Evolutionary conservation across 1,140 invertebrate species (phyloP).

Genomic region (Drosophila repleta): DNA sequence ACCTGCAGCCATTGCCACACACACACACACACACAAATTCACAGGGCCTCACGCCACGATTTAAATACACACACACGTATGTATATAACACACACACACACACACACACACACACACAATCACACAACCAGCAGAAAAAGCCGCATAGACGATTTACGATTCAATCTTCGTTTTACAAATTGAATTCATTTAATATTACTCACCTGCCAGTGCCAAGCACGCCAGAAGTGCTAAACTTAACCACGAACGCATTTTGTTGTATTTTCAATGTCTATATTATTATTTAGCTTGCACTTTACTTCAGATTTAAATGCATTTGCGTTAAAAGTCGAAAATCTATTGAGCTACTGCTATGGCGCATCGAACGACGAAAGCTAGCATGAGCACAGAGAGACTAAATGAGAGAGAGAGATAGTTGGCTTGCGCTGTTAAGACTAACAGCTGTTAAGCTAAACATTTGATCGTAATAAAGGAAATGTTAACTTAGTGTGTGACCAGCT

Average conservation of each 20-base stretch:
- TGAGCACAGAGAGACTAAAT: conserved; percentile 1
- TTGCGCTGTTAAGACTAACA: conserved; percentile 16
- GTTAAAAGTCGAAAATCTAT: conserved; percentile 17
- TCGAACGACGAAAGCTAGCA: conserved; percentile 33
- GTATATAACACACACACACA: conserved; percentile 15
- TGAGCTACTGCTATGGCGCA: conserved; percentile 17
- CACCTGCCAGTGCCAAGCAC: conserved; percentile 56
- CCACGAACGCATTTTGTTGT: conserved; percentile 51
- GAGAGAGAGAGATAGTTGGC: neutral
- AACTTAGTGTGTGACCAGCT: neutral
- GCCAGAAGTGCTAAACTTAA: conserved; percentile 49
- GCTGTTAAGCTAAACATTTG: conserved; percentile 1
- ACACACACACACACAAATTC: conserved; percentile 30
- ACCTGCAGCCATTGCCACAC: conserved; percentile 57
- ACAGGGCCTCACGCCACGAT: conserved; percentile 6
- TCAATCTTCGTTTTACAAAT: conserved; percentile 29
- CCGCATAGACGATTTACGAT: conserved; percentile 16
- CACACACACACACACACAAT: conserved; percentile 1
- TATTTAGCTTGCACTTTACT: conserved; percentile 7
- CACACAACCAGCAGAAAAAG: conserved; percentile 19
- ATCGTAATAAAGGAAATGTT: conserved; percentile 14
- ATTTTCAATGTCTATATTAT: too few species aligned
- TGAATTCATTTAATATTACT: conserved; percentile 33
- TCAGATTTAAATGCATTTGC: conserved; percentile 3
- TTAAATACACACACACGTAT: neutral